Evolutionary conservation across 2,888 invertebrate species (phyloP), one percentile per base, ranked within the genome.

Genomic region (Seira musarum): DNA sequence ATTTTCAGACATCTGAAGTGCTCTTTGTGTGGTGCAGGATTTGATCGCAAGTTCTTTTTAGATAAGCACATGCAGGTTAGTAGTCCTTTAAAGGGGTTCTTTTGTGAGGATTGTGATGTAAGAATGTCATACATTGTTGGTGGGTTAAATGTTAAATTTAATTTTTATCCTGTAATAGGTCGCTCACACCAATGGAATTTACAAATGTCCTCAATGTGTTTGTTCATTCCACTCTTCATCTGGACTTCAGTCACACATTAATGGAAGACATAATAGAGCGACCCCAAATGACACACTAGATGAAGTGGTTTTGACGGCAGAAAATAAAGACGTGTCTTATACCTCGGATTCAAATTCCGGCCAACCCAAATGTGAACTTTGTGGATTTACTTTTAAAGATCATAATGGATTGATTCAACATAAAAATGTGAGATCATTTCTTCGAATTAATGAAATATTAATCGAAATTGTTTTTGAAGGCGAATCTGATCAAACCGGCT

Each of bases 141-240:
- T 40, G 40, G 13, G 40, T 40, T 5, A 13, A 40, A 13, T 40
- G 40, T 40, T 13, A 8, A 40, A 8, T 40, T 57, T n/a, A n/a
- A n/a, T n/a, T n/a, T n/a, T n/a, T n/a, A n/a, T n/a, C n/a, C n/a
- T n/a, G n/a, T n/a, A n/a, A n/a, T n/a, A 57, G 57, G 57, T 57
- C n/a, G 57, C 57, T 8, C 57, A 57, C n/a, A 57, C 57, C 6
- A 57, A 57, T 57, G 57, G 57, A 57, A 10, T n/a, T 8, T 57
- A 57, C 17, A 57, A 57, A 17, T 57, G 57, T 57, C 17, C 57
- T 13, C 6, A 57, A n/a, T 57, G 57, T n/a, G 3, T 3, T 17
- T 57, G 57, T 57, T 17, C 10, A 6, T 57, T 57, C 57, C 57
- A 40, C 40, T 40, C 40, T 13, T 40, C 13, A 40, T 40, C 13